These are phyloP conservation scores for Crotalus viridis DNA, from an alignment of 2,113 vertebrate genomes.

Conservation along the genomic window DNA sequence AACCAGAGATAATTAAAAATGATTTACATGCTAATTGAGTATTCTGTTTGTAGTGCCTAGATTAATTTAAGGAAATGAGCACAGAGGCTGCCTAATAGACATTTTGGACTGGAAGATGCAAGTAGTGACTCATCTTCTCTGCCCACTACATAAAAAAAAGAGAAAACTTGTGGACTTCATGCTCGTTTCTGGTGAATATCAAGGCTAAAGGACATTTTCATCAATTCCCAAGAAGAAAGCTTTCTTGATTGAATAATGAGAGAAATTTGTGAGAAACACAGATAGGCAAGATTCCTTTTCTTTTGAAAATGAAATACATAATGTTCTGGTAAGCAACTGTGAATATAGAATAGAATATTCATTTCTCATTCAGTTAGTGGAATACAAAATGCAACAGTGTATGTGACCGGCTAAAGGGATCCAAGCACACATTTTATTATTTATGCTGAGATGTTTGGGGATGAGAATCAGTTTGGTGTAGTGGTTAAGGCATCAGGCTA, in stretches of 20 bases:
- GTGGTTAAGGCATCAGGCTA: background rate
- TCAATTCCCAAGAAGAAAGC: background rate
- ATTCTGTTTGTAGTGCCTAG: background rate
- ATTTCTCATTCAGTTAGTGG: background rate
- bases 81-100: background rate
- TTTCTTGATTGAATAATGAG: background rate
- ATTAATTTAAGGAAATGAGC: slow-evolving; percentile 11
- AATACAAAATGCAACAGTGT: background rate
- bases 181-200: background rate
- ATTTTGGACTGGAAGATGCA: background rate
- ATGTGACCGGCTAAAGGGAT: background rate
- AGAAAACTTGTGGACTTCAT: slow-evolving; percentile 1
- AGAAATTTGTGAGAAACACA: slow-evolving; percentile 1
- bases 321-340: background rate
- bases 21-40: background rate
- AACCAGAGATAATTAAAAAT: background rate
- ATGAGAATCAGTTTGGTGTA: background rate
- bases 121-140: background rate
- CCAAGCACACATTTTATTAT: background rate
- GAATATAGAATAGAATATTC: background rate
- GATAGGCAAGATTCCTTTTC: background rate
- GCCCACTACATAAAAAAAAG: background rate
- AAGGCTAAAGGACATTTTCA: slow-evolving; percentile 5
- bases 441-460: background rate
- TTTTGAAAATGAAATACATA: background rate